Evolutionary conservation across 2,888 invertebrate species (phyloP), one percentile per base, ranked within the genome.

Genomic region (Chaetogeoica ovagalla): DNA sequence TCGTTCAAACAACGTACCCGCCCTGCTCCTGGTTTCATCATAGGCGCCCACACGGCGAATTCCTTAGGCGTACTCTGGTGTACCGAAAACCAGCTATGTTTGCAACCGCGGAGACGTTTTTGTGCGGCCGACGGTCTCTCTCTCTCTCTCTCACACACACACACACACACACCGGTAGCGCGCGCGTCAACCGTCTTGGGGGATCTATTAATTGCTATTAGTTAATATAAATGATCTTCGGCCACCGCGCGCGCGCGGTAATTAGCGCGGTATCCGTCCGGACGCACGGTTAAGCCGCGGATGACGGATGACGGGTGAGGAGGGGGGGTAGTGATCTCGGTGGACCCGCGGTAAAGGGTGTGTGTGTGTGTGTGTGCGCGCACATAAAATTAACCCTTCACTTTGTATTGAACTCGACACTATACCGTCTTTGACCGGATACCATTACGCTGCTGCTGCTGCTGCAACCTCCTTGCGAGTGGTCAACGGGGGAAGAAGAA

Each of bases 121-220:
- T 30, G 30, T 30, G 30, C 30, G 30, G 30, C 30, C 30, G 30
- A n/a, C n/a, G n/a, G n/a, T n/a, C 30, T 4, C 30, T 30, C 30
- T 30, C 30, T n/a, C n/a, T n/a, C n/a, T n/a, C n/a, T n/a, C n/a
- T n/a, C n/a, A n/a, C n/a, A n/a, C n/a, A n/a, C n/a, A n/a, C n/a
- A n/a, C n/a, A n/a, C n/a, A n/a, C n/a, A n/a, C n/a, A n/a, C n/a
- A n/a, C n/a, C 30, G 30, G 30, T 30, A 30, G 30, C 30, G 30
- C 30, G 30, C 62, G 59, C 68, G 77, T 69, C 77, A 62, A 77
- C 79, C 70, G 79, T 71, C 77, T 17, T 55, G 79, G 70, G 79
- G 70, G 70, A 79, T 79, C 79, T 79, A 79, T 79, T 79, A 79
- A 79, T 79, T 63, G 79, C 79, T 79, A 79, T 79, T 79, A 79